Evolutionary conservation across 2,888 invertebrate species (phyloP).

Genomic region (Hoplodrina blanda): DNA sequence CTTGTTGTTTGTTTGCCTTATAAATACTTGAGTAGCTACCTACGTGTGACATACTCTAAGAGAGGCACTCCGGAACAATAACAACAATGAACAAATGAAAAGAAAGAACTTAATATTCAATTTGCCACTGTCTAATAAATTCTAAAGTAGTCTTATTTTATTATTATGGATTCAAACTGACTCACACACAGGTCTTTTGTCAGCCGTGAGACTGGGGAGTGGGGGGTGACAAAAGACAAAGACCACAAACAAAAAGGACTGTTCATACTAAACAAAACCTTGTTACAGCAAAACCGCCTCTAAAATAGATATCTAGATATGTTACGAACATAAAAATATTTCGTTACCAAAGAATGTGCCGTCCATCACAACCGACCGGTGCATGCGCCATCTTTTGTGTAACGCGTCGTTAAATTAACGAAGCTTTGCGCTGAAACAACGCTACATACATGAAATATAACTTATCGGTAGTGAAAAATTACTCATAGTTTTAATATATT

Average conservation of each 20-base stretch:
- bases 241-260: not conserved
- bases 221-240: no score
- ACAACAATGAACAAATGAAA: no score
- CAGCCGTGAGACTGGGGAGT: no score
- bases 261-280: constrained; percentile 1
- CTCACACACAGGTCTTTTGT: no score
- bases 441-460: not conserved
- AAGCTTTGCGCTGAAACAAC: not conserved
- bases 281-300: not conserved
- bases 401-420: not conserved
- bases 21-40: not conserved
- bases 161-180: no score
- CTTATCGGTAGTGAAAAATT: no score
- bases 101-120: no score
- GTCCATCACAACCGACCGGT: constrained; percentile 8
- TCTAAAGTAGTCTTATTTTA: no score
- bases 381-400: constrained; percentile 21
- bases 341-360: constrained; percentile 22
- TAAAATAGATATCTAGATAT: constrained; percentile 22
- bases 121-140: no score
- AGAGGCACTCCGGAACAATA: no score
- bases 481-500: no score
- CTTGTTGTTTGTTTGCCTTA: constrained; percentile 1
- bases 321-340: constrained; percentile 27
- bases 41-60: no score